A percentile compares a stretch with the other conserved stretches of the same genome.
phyloP scores from a whole-genome alignment of 2,888 invertebrate genomes.

The Onthophagus sagittarius region DNA sequence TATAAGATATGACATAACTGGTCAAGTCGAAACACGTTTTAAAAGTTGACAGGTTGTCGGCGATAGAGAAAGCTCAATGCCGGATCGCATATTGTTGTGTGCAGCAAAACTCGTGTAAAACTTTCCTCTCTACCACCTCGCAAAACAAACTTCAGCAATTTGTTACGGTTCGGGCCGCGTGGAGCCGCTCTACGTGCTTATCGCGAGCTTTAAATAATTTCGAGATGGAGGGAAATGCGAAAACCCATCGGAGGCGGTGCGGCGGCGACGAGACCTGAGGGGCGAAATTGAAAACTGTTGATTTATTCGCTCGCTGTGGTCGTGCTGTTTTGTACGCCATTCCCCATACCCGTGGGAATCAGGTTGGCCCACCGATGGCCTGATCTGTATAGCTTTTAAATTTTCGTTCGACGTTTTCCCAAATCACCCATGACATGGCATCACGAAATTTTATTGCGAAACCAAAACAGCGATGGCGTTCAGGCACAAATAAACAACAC shows the following conservation, averaged over 20 bases:
- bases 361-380: neutral
- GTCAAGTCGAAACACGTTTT: neutral
- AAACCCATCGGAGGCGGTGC: neutral
- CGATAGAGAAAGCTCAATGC: neutral
- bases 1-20: neutral
- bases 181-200: slow-evolving; percentile 6
- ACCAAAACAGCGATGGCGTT: neutral
- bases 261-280: neutral
- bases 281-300: slow-evolving; percentile 14
- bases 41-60: neutral
- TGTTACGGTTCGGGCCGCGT: neutral
- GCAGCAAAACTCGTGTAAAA: neutral
- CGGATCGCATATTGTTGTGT: slow-evolving; percentile 1
- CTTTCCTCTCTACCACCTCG: neutral
- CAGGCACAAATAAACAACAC: neutral
- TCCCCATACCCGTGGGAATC: neutral
- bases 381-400: slow-evolving; percentile 2
- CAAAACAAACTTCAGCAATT: slow-evolving; percentile 5
- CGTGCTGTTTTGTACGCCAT: neutral
- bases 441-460: neutral
- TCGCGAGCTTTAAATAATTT: slow-evolving; percentile 12
- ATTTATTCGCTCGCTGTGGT: slow-evolving; percentile 5
- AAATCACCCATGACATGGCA: slow-evolving; percentile 1
- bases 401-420: slow-evolving; percentile 5
- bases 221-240: slow-evolving; percentile 7